Evolutionary conservation across 2,113 vertebrate genomes (phyloP), one percentile per base, ranked within the genome.

Genomic region (Emydura subglobosa): DNA sequence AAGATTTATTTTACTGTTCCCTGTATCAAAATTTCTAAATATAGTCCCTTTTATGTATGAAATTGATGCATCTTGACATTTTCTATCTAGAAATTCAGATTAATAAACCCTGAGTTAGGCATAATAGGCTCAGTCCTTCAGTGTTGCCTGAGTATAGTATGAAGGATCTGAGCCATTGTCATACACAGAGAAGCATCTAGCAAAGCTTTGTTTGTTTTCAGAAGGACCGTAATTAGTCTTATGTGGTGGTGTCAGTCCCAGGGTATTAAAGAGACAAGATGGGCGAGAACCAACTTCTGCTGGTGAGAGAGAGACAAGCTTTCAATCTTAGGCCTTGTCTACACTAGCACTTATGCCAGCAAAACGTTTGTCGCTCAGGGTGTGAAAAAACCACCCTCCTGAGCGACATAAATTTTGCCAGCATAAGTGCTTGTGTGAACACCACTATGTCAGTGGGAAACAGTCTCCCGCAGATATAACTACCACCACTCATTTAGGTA

Each of bases 241-340:
- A 7, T 61, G 59, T 3, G 31, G 59, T 31, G 25, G 7, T 17
- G 16, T 65, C 61, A 34, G 31, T 65, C 79, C 80, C 31, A 87
- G 39, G 39, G 87, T 84, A 24, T 88, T 80, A 89, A 34, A 90
- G 84, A 96, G 92, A 7, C 22, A 92, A 91, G 55, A 96, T 95
- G 16, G 61, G 61, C 17, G 31, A 65, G 31, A 6, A 65, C 61
- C 61, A 65, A 65, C 31, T 65, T 65, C 61, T 65, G 31, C 31
- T 65, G 31, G 61, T 65, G 61, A 65, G 61, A 65, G 16, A 31
- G 47, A 50, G 50, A 50, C 3, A 50, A 50, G 10, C 50, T 50
- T 6, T 50, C 50, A 50, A 50, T 13, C 50, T 50, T 50, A 50
- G 10, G 13, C 50, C 10, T 50, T 10, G 50, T 12, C 50, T 50